Base-by-base conservation (phyloP, 2,888 invertebrate species). In the Drosophila mimetica region DNA sequence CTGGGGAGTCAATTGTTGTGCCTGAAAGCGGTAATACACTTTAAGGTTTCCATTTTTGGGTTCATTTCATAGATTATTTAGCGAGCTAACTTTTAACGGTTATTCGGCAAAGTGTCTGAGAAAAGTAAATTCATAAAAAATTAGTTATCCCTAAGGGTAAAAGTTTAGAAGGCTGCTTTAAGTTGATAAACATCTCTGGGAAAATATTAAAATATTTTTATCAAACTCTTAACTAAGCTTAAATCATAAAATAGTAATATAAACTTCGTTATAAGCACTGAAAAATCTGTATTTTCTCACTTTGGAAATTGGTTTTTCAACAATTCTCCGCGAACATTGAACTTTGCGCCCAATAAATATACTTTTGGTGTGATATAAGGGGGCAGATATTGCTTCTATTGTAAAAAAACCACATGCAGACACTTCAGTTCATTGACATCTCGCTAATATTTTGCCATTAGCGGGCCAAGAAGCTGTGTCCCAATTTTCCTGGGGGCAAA, bases 361-460 rank as follows among this genome's bases (percentile, higher is more conserved):
- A 36, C 48, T 25, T 48, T 13, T 55, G 25, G n/a, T 36, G 50
- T 36, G 22, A 36, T 16, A 42, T 22, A 28, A 44, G 37, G 16
- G 13, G 16, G 20, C 42, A 52, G 34, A 42, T 61, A 30, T 50
- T n/a, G 44, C 44, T 37, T 25, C 44, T 51, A 22, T 46, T 39
- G 8, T 6, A 48, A 11, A 30, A 30, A 30, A 32, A 69, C 54
- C 82, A 72, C 42, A 77, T 81, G 85, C 79, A 85, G 79, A 83
- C 82, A 70, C 50, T 84, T 71, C 65, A 75, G 82, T 86, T 82
- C 82, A 82, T 82, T 82, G 82, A 82, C 82, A 82, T 86, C 78
- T 65, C 63, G 83, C 76, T 76, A 85, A 80, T 86, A 83, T 79
- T 79, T 76, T 85, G 78, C 84, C 81, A 84, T 85, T 85, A 74